Evolutionary conservation across 2,113 vertebrate species (phyloP), one percentile per base, ranked within the genome.

Genomic region (Nerophis ophidion): DNA sequence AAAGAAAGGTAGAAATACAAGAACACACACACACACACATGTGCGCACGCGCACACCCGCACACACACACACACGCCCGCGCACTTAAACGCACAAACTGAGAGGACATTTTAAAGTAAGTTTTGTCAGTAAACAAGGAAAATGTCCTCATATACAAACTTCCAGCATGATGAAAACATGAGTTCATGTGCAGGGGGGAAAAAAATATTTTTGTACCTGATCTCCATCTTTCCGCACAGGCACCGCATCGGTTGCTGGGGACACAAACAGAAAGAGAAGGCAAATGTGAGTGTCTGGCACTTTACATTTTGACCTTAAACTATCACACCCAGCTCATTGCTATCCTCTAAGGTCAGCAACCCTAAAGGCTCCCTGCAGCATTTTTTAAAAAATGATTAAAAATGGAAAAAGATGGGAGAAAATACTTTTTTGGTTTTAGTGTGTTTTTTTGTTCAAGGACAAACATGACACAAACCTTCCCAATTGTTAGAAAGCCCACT

Each of bases 191-290:
- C 15, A 5, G 14, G 10, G 48, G 11, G 4, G 34, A 33, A 38
- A 48, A 34, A 36, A 55, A 60, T 3, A 26, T n/a, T 13, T 42
- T 72, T 83, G 82, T 88, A 91, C 90, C 90, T 91, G 89, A 85
- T 91, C 89, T 50, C 89, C 90, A 79, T 90, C 89, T 82, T 90
- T 90, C 74, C 76, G 86, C 53, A 90, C 89, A 14, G 89, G 89
- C 77, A 91, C 89, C 38, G 89, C 88, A 57, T 91, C 89, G 60
- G 68, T 86, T 68, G 88, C 89, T 90, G 79, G 10, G 75, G 62
- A 77, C 40, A 17, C 5, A 80, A 6, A 79, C 42, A 72, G 15
- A 68, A 5, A 61, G 1, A 38, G 48, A 40, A 67, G 46, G 63
- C 61, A 3, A 48, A 50, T 38, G 59, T 60, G 0, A 65, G 63